Base-by-base conservation (phyloP, 2,888 invertebrate species). In the Masnerella sp. region DNA sequence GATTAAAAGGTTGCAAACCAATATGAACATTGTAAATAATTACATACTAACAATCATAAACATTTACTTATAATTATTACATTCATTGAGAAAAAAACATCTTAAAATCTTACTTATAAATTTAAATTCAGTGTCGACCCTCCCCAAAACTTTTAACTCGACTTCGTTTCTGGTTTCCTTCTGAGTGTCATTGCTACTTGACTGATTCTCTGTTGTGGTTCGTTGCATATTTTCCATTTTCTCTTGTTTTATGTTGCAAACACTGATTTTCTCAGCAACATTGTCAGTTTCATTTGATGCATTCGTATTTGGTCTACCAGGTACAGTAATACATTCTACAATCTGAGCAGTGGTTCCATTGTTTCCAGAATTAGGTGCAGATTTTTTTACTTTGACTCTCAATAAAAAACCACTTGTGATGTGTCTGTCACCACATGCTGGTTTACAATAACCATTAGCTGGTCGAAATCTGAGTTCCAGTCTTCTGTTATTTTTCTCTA, bases 401-500 rank as follows among this genome's bases (percentile, higher is more conserved):
- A 98, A 83, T 43, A 97, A 84, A 12, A 97, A 88, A 4, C 94
- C 94, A 1, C 92, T 90, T 0, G 91, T 90, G 56, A 88, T 88
- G 72, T 90, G 90, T 69, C 90, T 88, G 78, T 95, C 95, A 0
- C 93, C 95, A 87, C 90, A 92, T 0, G 92, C 89, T 40, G 95
- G 92, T 84, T 96, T 96, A 71, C 93, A 91, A 83, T 91, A 96
- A 9, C 92, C 90, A 88, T 97, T 96, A 0, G 93, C 90, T 0
- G 96, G 95, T 78, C 96, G 92, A 84, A 93, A 96, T 61, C 90
- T 90, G 9, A 98, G 83, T 77, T 95, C 93, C 61, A 96, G 84
- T 38, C 95, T 90, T 77, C 91, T 91, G 64, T 91, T 90, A 40
- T 88, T 88, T 34, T 90, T 89, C 43, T 88, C 87, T 54, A 90